Conservation (phyloP, 2,797 vertebrate genomes). For the Heliangelus exortis region DNA sequence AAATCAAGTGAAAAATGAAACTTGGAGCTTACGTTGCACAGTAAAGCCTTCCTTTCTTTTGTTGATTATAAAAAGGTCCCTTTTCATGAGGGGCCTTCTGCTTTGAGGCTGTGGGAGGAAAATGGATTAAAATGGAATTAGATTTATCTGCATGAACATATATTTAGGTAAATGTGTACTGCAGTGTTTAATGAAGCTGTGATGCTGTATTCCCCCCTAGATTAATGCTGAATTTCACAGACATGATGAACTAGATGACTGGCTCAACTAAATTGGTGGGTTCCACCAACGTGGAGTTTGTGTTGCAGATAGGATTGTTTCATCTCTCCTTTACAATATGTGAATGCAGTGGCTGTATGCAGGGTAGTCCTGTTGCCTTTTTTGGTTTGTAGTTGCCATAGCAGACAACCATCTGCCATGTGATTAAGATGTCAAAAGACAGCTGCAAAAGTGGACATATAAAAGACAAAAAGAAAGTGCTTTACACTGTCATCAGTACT, state of each 20-base stretch:
- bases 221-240: conserved; percentile 19
- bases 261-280: not conserved
- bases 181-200: conserved; percentile 1
- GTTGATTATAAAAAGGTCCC: not conserved
- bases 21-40: not conserved
- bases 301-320: not conserved
- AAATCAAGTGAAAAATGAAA: not conserved
- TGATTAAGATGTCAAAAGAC: not conserved
- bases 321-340: not conserved
- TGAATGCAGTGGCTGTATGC: not conserved
- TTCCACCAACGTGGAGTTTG: not conserved
- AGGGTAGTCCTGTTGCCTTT: not conserved
- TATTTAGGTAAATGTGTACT: not conserved
- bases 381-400: not conserved
- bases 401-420: not conserved
- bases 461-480: not conserved
- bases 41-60: not conserved
- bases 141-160: not conserved
- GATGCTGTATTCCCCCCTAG: not conserved
- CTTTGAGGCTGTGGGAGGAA: not conserved
- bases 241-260: not conserved
- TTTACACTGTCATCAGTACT: not conserved
- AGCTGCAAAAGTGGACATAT: not conserved
- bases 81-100: not conserved
- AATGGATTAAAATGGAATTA: not conserved